phyloP scores from a whole-genome alignment of 2,888 invertebrate genomes.

The Allacma fusca region DNA sequence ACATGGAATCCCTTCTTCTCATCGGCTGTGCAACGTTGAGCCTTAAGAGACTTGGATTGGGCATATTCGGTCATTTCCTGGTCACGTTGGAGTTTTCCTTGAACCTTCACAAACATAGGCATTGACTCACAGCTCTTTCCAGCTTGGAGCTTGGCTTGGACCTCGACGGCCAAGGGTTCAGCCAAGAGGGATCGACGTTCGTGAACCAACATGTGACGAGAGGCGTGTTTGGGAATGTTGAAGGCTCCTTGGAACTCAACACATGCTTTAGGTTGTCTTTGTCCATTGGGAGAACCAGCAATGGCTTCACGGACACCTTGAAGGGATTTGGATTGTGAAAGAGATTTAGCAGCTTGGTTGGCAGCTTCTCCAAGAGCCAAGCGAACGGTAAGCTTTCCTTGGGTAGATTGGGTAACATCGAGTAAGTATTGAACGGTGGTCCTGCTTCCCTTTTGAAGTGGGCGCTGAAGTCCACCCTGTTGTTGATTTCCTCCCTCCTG shows the following conservation, averaged over 20 bases:
- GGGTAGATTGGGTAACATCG: constrained; percentile 48
- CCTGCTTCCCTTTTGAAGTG: constrained; percentile 49
- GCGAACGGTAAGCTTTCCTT: constrained; percentile 47
- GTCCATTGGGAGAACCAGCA: constrained; percentile 16
- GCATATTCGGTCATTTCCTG: too few species aligned
- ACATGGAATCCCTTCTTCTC: constrained; percentile 47
- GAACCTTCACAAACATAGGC: too few species aligned
- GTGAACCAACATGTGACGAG: constrained; percentile 62
- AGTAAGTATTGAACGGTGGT: constrained; percentile 54
- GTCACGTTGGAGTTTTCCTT: too few species aligned
- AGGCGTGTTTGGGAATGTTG: constrained; percentile 68
- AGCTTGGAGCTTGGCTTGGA: constrained; percentile 51
- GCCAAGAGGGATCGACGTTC: constrained; percentile 67
- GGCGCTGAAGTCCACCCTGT: constrained; percentile 32
- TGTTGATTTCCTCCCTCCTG: too few species aligned
- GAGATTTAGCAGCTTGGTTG: too few species aligned
- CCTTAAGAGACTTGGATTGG: constrained; percentile 55
- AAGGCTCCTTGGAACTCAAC: constrained; percentile 69
- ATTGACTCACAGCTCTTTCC: constrained; percentile 58
- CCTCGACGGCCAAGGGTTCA: constrained; percentile 50
- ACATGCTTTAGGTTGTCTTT: constrained; percentile 66
- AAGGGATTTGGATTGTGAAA: constrained; percentile 50
- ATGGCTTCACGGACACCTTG: constrained; percentile 50
- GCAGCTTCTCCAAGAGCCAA: constrained; percentile 64
- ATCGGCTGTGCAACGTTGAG: constrained; percentile 56